Conservation (phyloP, 2,888 invertebrate genomes). For the Lycophotia porphyrea region DNA sequence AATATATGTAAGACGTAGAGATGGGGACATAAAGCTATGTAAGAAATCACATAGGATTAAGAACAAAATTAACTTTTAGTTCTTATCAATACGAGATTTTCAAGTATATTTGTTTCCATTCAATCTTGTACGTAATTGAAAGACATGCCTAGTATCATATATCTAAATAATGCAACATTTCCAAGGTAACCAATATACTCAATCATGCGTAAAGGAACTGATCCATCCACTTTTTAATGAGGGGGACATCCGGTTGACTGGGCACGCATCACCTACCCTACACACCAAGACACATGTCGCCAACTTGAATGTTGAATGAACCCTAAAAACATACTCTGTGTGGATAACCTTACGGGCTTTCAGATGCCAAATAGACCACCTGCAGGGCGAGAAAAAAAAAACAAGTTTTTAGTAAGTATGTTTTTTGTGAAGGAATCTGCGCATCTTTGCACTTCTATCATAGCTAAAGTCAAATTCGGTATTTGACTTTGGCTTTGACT, state of each 20-base stretch:
- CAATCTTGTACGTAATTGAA: background rate
- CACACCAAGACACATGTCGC: background rate
- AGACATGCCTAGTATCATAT: background rate
- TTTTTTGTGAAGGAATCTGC: background rate
- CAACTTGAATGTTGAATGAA: background rate
- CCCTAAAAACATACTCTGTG: background rate
- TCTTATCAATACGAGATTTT: background rate
- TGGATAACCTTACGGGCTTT: background rate
- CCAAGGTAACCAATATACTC: constrained; percentile 13
- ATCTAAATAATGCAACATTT: constrained; percentile 8
- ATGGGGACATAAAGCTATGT: constrained; percentile 23
- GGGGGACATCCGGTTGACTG: background rate
- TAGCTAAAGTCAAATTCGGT: background rate
- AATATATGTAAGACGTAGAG: constrained; percentile 28
- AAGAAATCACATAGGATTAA: background rate
- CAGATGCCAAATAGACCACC: background rate
- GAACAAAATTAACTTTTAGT: background rate
- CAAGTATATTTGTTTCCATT: background rate
- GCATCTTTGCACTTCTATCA: background rate
- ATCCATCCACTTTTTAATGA: constrained; percentile 38
- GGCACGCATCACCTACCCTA: background rate
- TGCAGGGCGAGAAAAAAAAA: background rate
- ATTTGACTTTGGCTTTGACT: background rate
- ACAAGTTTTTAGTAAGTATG: no score
- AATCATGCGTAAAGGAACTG: constrained; percentile 12